Evolutionary conservation across 2,797 vertebrate species (phyloP), one percentile per base, ranked within the genome.

Genomic region (Naso thynnoides): DNA sequence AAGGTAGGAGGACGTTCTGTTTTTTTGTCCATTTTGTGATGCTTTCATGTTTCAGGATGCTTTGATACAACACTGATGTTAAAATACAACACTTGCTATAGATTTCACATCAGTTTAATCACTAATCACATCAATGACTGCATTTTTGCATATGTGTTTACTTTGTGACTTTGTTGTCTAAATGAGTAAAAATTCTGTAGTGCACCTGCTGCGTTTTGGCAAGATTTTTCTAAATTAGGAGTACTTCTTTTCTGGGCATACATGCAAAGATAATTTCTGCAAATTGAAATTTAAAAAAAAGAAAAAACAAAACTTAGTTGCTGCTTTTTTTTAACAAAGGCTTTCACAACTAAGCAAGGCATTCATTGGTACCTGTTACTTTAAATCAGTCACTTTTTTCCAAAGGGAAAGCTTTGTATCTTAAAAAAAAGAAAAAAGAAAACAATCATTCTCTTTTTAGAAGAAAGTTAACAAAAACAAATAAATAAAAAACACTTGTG

Each of bases 1-100:
- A 99, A 99, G 96, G 97, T 99, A 94, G 33, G 87, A 33, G 44
- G 70, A 39, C 19, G 2, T 27, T 42, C 24, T 16, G 19, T 14
- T 42, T 49, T 53, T 26, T 56, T 49, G 11, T 21, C 9, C 6
- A 1, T 64, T 14, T 31, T 36, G 8, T 16, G 1, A 4, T 5
- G 23, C 21, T 26, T 60, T 47, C 0, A 10, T 18, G 15, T 38
- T 27, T 42, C 15, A 18, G 42, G 55, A 16, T 18, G 52, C 13
- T 56, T 7, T 36, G 21, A 6, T 6, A 53, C 45, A 1, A 27
- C 1, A 16, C 8, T 5, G 26, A 27, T 29, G 18, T 23, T 31
- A 16, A 45, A 57, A 47, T 27, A 16, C 23, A 24, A 6, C n/a
- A 48, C 1, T 31, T 4, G 13, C 23, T 42, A 26, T 21, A 1